phyloP scores from a whole-genome alignment of 2,888 invertebrate genomes.

The Sesamia inferens region DNA sequence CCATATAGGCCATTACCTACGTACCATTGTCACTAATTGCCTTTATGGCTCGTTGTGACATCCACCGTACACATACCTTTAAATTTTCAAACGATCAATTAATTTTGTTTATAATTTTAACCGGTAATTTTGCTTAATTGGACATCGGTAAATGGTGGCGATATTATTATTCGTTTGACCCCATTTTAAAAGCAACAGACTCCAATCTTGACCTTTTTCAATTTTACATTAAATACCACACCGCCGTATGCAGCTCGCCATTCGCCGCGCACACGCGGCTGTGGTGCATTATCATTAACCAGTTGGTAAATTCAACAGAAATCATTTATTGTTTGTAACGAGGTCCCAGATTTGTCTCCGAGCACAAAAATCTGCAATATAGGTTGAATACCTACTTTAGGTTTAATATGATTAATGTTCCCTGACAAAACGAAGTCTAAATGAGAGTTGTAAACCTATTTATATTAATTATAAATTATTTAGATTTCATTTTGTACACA shows the following conservation, averaged over 20 bases:
- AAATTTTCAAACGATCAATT: constrained; percentile 59
- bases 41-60: constrained; percentile 76
- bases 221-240: constrained; percentile 11
- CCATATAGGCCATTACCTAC: constrained; percentile 78
- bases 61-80: constrained; percentile 67
- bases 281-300: too few relatives aligned
- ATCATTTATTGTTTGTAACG: constrained; percentile 35
- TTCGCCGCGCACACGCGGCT: background rate
- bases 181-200: constrained; percentile 11
- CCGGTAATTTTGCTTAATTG: constrained; percentile 16
- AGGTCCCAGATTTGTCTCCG: constrained; percentile 25
- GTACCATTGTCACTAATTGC: constrained; percentile 83
- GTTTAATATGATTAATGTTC: constrained; percentile 12
- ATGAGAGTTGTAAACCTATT: too few relatives aligned
- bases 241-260: background rate
- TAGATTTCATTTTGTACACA: too few relatives aligned
- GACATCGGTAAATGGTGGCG: background rate
- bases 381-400: constrained; percentile 6
- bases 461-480: too few relatives aligned
- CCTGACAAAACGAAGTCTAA: background rate
- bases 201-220: constrained; percentile 6
- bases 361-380: constrained; percentile 5
- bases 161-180: constrained; percentile 4
- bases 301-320: constrained; percentile 34
- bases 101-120: constrained; percentile 45